phyloP scores from a whole-genome alignment of 2,113 vertebrate species.

The Mormoops blainvillei region DNA sequence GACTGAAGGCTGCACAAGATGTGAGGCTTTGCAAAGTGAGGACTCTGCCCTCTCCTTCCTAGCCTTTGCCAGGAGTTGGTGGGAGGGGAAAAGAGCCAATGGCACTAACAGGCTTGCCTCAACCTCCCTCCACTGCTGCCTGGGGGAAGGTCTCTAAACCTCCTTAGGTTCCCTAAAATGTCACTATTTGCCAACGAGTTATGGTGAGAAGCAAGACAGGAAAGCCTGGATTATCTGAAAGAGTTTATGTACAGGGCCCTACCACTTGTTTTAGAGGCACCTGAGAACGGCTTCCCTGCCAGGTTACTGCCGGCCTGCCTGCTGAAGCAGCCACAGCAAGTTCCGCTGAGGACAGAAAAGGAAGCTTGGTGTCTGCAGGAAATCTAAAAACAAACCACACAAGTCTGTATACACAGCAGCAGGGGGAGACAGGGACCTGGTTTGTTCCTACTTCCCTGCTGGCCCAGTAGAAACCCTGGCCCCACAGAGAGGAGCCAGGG shows the following conservation, averaged over 20 bases:
- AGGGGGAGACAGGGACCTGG: background rate
- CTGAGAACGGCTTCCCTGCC: background rate
- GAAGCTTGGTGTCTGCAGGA: slow-evolving; percentile 10
- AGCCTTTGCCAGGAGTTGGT: background rate
- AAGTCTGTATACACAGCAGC: background rate
- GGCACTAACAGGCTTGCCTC: background rate
- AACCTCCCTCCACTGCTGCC: background rate
- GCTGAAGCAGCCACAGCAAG: background rate
- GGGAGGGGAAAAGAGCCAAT: background rate
- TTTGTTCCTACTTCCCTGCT: background rate
- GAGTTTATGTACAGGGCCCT: background rate
- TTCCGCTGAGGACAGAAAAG: slow-evolving; percentile 49
- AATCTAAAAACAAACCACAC: slow-evolving; percentile 58
- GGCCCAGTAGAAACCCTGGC: background rate
- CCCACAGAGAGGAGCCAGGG: background rate
- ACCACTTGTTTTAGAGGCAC: background rate
- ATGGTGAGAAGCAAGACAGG: background rate
- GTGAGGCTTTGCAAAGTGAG: background rate
- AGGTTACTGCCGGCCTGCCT: background rate
- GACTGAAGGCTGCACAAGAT: background rate
- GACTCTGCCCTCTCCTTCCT: background rate
- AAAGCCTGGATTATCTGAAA: background rate
- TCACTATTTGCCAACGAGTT: background rate
- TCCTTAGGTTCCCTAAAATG: background rate
- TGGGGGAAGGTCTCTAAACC: background rate